A percentile compares a stretch with the other conserved stretches of the same genome.
phyloP scores from a whole-genome alignment of 2,888 invertebrate species.

The Aphelenchoides bicaudatus region DNA sequence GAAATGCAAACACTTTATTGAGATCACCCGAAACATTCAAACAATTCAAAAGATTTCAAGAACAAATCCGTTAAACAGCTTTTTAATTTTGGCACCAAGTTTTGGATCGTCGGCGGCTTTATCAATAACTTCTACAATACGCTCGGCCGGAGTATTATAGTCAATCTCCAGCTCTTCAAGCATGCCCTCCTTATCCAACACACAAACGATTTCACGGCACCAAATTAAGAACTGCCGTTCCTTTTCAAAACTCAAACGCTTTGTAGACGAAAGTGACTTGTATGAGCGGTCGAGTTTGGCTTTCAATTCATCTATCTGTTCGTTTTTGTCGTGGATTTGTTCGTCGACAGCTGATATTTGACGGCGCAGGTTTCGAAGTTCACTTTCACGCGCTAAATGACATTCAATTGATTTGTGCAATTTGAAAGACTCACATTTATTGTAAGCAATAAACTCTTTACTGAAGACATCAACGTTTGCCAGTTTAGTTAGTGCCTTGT shows the following conservation, averaged over 20 bases:
- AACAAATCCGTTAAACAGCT: not conserved
- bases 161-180: conserved; percentile 6
- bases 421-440: conserved; percentile 7
- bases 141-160: conserved; percentile 8
- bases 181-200: conserved; percentile 9
- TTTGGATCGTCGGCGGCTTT: not conserved
- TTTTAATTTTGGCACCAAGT: not conserved
- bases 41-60: conserved; percentile 11
- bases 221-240: conserved; percentile 10
- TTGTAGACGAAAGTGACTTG: not conserved
- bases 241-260: conserved; percentile 5
- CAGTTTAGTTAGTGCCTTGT: conserved; percentile 5
- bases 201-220: conserved; percentile 2
- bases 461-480: conserved; percentile 5
- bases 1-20: too few relatives aligned
- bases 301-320: conserved; percentile 9
- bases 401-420: not conserved
- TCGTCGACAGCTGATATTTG: conserved; percentile 5
- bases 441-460: conserved; percentile 8
- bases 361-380: conserved; percentile 16
- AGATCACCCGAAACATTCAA: conserved; percentile 4
- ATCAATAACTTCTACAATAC: not conserved
- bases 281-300: not conserved
- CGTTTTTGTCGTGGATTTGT: not conserved
- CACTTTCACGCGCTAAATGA: conserved; percentile 8